Evolutionary conservation across 1,140 invertebrate genomes (phyloP), one percentile per base, ranked within the genome.

Genomic region (Stratiolaelaps scimitus): DNA sequence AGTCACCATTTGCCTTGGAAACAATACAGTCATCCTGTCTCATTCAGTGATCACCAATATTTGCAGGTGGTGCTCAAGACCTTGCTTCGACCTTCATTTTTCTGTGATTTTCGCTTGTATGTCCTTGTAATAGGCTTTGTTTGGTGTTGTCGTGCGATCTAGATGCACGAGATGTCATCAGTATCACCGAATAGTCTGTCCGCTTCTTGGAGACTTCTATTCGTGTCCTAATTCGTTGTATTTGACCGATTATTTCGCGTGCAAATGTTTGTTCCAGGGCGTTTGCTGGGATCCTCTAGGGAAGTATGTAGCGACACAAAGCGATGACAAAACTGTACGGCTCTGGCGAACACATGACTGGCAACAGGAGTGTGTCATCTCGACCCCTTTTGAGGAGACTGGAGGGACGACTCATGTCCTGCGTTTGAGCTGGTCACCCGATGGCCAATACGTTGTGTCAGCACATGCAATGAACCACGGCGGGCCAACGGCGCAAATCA

Each of bases 251-350:
- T 60, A 29, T 26, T 34, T 15, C 6, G 20, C 53, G 15, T 17
- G 23, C 26, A 28, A 45, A 13, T 45, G 13, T 28, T 48, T 15
- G 26, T 34, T 19, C 6, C 53, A 60, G 79, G 95, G 95, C 20
- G 88, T 98, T 10, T 85, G 89, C n/a, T 98, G 93, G 92, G 95
- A 98, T 78, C 95, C 95, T 0, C 85, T 95, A 66, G 93, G 94
- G 0, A 93, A 93, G 78, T 98, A 93, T 75, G 77, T 98, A 43
- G 92, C 92, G 2, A 90, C 90, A 28, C 94, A 81, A 77, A 92
- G 92, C 2, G 93, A 96, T 78, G 95, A 98, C 75, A 92, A 90
- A 74, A 89, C 87, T 43, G 76, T 98, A 6, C 80, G 88, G 73
- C 84, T 98, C 28, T 98, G 94, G 94, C 81, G 89, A 71, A 97